Evolutionary conservation across 2,888 invertebrate species (phyloP).

Genomic region (Pandemis heparana): DNA sequence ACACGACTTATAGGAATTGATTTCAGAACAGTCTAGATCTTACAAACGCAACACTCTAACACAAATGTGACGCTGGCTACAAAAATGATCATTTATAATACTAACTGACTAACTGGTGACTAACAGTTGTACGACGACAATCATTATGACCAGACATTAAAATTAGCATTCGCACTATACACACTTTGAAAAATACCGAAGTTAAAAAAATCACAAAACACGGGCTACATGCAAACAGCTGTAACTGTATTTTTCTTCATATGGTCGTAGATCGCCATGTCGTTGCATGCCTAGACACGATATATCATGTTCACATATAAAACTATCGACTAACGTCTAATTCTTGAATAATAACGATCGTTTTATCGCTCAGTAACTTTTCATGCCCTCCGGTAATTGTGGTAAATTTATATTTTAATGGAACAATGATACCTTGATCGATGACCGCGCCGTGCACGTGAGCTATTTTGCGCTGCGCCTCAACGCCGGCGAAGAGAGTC

Average conservation of each 20-base stretch:
- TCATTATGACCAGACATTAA: background rate
- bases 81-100: background rate
- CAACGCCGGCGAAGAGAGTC: slow-evolving; percentile 33
- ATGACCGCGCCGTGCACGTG: slow-evolving; percentile 55
- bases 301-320: slow-evolving; percentile 22
- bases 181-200: background rate
- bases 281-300: background rate
- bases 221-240: slow-evolving; percentile 3
- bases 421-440: slow-evolving; percentile 62
- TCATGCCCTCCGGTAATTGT: slow-evolving; percentile 54
- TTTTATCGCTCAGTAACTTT: slow-evolving; percentile 52
- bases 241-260: background rate
- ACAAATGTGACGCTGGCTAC: background rate
- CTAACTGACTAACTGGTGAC: too few species aligned
- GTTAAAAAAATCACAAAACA: background rate
- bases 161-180: background rate
- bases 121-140: background rate
- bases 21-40: background rate
- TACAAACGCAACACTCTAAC: background rate
- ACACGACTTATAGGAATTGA: slow-evolving; percentile 6
- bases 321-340: slow-evolving; percentile 48
- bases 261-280: background rate
- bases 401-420: slow-evolving; percentile 61
- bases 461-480: slow-evolving; percentile 52
- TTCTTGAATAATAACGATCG: slow-evolving; percentile 53